phyloP scores from a whole-genome alignment of 2,113 vertebrate genomes.

The Sorex araneus region DNA sequence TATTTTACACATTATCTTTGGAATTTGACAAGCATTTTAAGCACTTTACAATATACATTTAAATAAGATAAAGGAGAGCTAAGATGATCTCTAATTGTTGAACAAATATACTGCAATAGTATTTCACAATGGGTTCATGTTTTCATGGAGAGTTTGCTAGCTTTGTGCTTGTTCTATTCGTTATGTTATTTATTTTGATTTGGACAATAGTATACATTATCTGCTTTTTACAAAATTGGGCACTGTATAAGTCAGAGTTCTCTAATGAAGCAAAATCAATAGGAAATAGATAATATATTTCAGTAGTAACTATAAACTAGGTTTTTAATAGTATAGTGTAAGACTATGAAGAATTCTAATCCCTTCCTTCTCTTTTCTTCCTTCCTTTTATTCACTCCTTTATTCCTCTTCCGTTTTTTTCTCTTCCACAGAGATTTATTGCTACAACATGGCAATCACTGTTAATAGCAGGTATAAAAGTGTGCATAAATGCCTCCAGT shows the following conservation, averaged over 20 bases:
- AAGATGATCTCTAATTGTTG: conserved; percentile 20
- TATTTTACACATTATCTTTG: too few relatives aligned
- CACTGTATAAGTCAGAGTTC: not conserved
- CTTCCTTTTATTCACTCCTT: not conserved
- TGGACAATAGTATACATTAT: not conserved
- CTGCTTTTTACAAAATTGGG: conserved; percentile 13
- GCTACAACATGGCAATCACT: not conserved
- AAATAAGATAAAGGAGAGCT: not conserved
- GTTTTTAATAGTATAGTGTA: not conserved
- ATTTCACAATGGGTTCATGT: not conserved
- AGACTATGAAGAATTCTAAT: conserved; percentile 12
- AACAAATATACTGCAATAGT: not conserved
- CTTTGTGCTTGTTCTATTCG: conserved; percentile 42
- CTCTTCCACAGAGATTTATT: not conserved
- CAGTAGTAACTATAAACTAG: not conserved
- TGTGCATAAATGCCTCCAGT: not conserved
- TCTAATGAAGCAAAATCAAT: not conserved
- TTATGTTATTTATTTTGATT: not conserved
- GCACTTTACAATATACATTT: not conserved
- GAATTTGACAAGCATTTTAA: not conserved
- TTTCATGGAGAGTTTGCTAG: not conserved
- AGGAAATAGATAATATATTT: conserved; percentile 21
- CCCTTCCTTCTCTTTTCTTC: not conserved
- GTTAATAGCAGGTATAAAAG: not conserved
- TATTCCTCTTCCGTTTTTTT: not conserved